These are phyloP conservation scores for Dastarcus helophoroides DNA, from an alignment of 2,888 invertebrate species.

Conservation along the genomic window DNA sequence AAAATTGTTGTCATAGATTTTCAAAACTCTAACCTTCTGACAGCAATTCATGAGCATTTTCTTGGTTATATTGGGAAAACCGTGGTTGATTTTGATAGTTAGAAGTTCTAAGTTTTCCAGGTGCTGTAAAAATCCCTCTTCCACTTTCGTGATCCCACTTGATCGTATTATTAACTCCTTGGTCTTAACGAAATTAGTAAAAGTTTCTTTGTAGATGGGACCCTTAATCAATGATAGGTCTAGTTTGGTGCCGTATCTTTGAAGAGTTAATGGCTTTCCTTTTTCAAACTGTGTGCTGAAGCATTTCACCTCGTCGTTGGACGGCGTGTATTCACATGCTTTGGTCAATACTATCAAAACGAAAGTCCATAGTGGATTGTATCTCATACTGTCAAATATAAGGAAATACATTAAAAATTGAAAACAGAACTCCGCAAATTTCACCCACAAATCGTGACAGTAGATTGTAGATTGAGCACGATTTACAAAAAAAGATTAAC, in stretches of 20 bases:
- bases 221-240: constrained; percentile 11
- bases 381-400: neutral
- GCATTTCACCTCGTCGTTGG: constrained; percentile 12
- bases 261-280: constrained; percentile 8
- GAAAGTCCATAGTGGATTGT: neutral
- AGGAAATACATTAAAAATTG: no score
- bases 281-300: constrained; percentile 10
- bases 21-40: constrained; percentile 10
- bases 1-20: constrained; percentile 13
- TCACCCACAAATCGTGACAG: no score
- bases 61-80: constrained; percentile 13
- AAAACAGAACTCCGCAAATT: no score
- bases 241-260: constrained; percentile 12
- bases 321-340: constrained; percentile 10
- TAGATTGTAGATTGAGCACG: no score
- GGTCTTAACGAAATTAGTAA: constrained; percentile 9
- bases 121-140: constrained; percentile 10
- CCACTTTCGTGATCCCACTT: constrained; percentile 11
- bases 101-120: constrained; percentile 13
- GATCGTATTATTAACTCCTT: constrained; percentile 12
- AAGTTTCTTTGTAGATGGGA: constrained; percentile 9
- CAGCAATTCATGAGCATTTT: constrained; percentile 11
- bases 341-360: neutral
- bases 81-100: constrained; percentile 14
- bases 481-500: no score